Evolutionary conservation across 2,113 vertebrate species (phyloP).

Genomic region (Calonectris borealis): DNA sequence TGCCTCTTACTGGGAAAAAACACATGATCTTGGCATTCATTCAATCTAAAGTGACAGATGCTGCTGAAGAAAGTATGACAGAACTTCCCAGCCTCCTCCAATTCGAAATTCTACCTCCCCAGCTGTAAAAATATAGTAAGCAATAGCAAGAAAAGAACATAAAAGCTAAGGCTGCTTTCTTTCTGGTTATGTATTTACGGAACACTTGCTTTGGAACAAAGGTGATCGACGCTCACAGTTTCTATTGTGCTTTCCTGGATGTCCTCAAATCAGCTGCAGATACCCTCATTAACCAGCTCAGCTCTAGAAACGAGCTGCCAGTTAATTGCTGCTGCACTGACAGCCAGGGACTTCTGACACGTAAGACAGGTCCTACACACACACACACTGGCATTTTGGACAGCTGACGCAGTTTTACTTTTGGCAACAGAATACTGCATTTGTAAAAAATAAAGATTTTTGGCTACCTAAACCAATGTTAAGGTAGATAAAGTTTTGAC

Average conservation of each 20-base stretch:
- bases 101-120: neutral
- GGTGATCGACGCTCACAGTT: neutral
- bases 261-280: neutral
- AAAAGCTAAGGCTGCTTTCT: slow-evolving; percentile 22
- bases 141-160: neutral
- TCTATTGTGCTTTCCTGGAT: neutral
- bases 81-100: neutral
- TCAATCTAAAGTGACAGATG: neutral
- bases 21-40: neutral
- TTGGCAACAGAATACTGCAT: neutral
- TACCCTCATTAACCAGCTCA: neutral
- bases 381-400: neutral
- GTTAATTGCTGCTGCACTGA: neutral
- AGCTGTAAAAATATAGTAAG: neutral
- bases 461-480: neutral
- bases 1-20: neutral
- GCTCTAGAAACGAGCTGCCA: neutral
- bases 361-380: neutral
- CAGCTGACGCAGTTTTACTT: neutral
- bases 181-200: neutral
- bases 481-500: slow-evolving; percentile 4
- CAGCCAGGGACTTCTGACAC: slow-evolving; percentile 4
- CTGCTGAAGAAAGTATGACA: neutral
- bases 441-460: neutral
- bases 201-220: slow-evolving; percentile 22